Conservation (phyloP, 2,797 vertebrate species). For the Melopsittacus undulatus region DNA sequence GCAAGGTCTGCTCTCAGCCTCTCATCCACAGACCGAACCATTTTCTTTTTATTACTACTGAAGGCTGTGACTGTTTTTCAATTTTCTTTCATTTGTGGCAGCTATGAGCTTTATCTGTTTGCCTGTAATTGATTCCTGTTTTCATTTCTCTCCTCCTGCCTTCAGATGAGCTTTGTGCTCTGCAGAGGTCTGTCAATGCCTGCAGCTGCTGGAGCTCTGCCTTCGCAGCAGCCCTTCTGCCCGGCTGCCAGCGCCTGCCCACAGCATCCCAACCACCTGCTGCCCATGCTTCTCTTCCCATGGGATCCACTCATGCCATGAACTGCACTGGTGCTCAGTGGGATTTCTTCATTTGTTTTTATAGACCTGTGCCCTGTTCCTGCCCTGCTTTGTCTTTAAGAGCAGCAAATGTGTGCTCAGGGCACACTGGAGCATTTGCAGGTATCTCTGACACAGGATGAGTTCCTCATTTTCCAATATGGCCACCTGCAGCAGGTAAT, state of each 20-base stretch:
- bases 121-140: slow-evolving; percentile 63
- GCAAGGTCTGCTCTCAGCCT: neutral
- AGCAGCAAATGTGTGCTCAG: rapidly evolving
- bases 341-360: neutral
- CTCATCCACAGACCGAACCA: neutral
- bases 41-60: slow-evolving; percentile 43
- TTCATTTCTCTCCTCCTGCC: slow-evolving; percentile 45
- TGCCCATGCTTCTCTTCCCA: rapidly evolving
- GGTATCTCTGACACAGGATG: neutral
- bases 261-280: neutral
- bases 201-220: neutral
- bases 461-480: neutral
- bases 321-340: rapidly evolving
- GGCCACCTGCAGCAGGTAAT: neutral
- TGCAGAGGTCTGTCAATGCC: slow-evolving; percentile 32
- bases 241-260: neutral
- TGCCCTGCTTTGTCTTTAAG: neutral
- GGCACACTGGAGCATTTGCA: neutral
- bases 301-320: neutral
- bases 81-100: slow-evolving; percentile 59
- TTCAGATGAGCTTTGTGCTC: neutral
- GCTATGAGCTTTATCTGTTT: slow-evolving; percentile 53
- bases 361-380: rapidly evolving
- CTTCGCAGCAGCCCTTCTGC: neutral
- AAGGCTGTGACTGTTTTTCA: slow-evolving; percentile 56